Evolutionary conservation across 2,888 invertebrate species (phyloP).

Genomic region (Pristionchus fissidentatus): DNA sequence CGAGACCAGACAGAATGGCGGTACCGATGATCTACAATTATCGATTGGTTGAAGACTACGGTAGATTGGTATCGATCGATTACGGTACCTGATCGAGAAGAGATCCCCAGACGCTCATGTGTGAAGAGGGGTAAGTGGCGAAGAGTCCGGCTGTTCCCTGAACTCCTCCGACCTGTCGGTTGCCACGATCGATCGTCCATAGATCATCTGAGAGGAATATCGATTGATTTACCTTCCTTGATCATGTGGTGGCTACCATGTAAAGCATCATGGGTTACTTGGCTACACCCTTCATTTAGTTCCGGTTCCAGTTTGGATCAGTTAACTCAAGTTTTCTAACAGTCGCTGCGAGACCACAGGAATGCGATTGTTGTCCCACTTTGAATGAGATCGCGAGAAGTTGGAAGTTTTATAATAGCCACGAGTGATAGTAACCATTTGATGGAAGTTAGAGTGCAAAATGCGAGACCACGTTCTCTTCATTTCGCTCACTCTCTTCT

Average conservation of each 20-base stretch:
- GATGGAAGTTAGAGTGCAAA: too few relatives aligned
- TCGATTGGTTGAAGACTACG: neutral
- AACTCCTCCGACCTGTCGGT: conserved; percentile 73
- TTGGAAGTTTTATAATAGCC: too few relatives aligned
- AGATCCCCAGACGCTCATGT: conserved; percentile 76
- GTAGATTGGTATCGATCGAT: conserved; percentile 58
- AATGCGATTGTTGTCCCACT: too few relatives aligned
- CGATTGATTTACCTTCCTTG: neutral
- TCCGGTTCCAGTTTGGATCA: too few relatives aligned
- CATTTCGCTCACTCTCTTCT: too few relatives aligned
- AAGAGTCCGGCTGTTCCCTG: conserved; percentile 79
- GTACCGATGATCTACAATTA: conserved; percentile 72
- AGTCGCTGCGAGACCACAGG: too few relatives aligned
- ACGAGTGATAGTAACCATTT: neutral
- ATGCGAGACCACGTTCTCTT: too few relatives aligned
- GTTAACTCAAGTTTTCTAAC: neutral
- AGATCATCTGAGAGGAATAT: conserved; percentile 70
- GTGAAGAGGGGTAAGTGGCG: conserved; percentile 78
- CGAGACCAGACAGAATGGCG: conserved; percentile 70
- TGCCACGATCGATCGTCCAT: conserved; percentile 76
- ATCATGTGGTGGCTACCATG: neutral
- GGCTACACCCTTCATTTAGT: neutral
- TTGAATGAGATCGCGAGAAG: too few relatives aligned
- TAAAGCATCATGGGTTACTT: neutral
- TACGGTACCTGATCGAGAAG: conserved; percentile 78